Percentiles rank a stretch among this genome's conserved stretches.
Conservation (phyloP, 2,888 invertebrate genomes). For the Heliconius ismenius region DNA sequence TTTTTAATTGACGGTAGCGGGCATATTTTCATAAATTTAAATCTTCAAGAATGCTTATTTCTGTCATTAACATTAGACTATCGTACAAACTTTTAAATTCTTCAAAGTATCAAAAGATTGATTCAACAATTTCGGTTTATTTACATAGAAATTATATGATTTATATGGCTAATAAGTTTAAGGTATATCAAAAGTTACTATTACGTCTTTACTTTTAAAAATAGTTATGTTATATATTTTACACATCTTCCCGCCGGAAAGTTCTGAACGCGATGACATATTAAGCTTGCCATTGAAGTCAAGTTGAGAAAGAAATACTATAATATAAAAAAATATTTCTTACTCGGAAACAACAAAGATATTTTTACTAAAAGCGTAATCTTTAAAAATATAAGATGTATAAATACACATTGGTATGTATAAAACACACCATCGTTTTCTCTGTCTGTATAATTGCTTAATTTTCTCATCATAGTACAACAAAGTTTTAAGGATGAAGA, state of each 20-base stretch:
- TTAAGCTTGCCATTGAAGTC: slow-evolving; percentile 31
- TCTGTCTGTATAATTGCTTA: not conserved
- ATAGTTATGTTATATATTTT: not conserved
- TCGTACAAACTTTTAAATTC: not conserved
- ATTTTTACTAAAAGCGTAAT: not conserved
- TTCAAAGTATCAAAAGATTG: not conserved
- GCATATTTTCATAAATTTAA: not conserved
- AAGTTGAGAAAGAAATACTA: slow-evolving; percentile 10
- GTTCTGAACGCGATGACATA: slow-evolving; percentile 30
- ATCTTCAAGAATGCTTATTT: not conserved
- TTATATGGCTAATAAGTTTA: not conserved
- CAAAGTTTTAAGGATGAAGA: not conserved
- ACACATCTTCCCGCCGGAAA: slow-evolving; percentile 33
- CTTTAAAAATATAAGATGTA: not conserved
- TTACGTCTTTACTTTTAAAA: not conserved
- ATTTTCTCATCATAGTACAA: slow-evolving; percentile 9
- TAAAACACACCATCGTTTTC: not conserved
- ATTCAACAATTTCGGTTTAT: not conserved
- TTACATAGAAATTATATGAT: not conserved
- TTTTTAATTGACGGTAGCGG: not conserved
- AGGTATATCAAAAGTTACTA: not conserved
- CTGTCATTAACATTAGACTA: not conserved
- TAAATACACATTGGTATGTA: not conserved
- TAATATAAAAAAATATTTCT: too few species aligned
- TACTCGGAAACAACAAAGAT: too few species aligned